phyloP scores from a whole-genome alignment of 2,797 vertebrate genomes.

The Sebastes vulpes region DNA sequence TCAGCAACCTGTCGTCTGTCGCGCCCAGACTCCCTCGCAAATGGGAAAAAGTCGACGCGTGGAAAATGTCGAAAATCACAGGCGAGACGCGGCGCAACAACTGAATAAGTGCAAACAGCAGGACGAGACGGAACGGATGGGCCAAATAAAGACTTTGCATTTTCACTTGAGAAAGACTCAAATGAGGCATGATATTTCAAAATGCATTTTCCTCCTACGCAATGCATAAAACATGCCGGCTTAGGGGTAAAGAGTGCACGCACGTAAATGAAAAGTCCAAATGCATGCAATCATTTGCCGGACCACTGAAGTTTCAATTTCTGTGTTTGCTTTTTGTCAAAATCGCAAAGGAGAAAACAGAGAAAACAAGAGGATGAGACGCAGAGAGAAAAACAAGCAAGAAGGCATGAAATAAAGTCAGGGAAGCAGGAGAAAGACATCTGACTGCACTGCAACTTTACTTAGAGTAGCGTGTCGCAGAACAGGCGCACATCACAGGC shows the following conservation, averaged over 20 bases:
- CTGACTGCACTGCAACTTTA: constrained; percentile 68
- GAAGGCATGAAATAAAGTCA: constrained; percentile 69
- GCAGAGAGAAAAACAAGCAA: constrained; percentile 28
- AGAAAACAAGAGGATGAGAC: constrained; percentile 43
- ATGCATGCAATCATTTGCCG: constrained; percentile 85
- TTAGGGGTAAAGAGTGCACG: constrained; percentile 74
- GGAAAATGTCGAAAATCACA: constrained; percentile 68
- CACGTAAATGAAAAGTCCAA: constrained; percentile 77
- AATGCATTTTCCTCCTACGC: constrained; percentile 60
- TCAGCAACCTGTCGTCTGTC: constrained; percentile 80
- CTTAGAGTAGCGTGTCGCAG: constrained; percentile 78
- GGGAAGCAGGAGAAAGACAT: constrained; percentile 65
- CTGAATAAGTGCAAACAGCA: constrained; percentile 78
- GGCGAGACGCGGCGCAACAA: constrained; percentile 60
- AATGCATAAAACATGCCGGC: constrained; percentile 84
- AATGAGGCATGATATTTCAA: constrained; percentile 84
- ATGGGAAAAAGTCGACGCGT: constrained; percentile 72
- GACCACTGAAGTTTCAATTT: constrained; percentile 86
- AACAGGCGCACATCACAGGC: constrained; percentile 76
- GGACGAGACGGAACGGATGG: constrained; percentile 70
- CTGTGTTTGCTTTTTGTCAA: constrained; percentile 66
- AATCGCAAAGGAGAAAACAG: constrained; percentile 38
- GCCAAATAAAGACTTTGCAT: constrained; percentile 81
- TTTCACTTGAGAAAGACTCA: constrained; percentile 79
- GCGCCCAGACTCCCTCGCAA: constrained; percentile 71